Evolutionary conservation across 64 coral and sea anemone genomes (phyloP).

Genomic region (Porites lutea): DNA sequence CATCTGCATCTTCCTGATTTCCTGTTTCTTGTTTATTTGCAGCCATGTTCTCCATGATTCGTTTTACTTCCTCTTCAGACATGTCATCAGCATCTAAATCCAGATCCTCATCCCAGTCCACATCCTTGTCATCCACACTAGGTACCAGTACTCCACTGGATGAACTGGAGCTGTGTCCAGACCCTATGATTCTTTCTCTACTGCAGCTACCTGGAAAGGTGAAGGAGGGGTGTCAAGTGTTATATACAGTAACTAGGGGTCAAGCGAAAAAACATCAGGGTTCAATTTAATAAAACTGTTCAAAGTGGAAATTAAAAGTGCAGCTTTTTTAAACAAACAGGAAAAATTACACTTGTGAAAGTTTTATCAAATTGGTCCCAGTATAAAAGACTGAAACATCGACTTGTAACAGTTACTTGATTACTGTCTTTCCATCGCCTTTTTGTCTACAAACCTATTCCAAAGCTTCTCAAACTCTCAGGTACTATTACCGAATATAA

Average conservation of each 20-base stretch:
- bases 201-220: conserved; percentile 2
- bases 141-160: conserved; percentile 75
- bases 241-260: background rate
- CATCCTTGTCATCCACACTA: conserved; percentile 70
- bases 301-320: no score
- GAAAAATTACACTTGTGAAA: no score
- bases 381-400: no score
- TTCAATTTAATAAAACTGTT: no score
- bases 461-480: no score
- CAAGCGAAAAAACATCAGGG: background rate
- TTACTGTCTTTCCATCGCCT: no score
- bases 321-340: no score
- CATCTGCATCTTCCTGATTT: conserved; percentile 55
- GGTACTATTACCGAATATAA: no score
- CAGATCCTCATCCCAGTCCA: conserved; percentile 86
- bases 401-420: no score
- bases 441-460: no score
- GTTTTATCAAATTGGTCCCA: no score
- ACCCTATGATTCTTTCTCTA: conserved; percentile 19
- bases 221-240: background rate
- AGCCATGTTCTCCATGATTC: conserved; percentile 44
- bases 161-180: conserved; percentile 67
- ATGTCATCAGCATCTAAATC: conserved; percentile 45
- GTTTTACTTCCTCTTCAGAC: conserved; percentile 55
- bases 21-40: conserved; percentile 39